phyloP scores from a whole-genome alignment of 30 jellyfish, hydroid and myxozoan genomes.

The Hydractinia symbiolongicarpus region DNA sequence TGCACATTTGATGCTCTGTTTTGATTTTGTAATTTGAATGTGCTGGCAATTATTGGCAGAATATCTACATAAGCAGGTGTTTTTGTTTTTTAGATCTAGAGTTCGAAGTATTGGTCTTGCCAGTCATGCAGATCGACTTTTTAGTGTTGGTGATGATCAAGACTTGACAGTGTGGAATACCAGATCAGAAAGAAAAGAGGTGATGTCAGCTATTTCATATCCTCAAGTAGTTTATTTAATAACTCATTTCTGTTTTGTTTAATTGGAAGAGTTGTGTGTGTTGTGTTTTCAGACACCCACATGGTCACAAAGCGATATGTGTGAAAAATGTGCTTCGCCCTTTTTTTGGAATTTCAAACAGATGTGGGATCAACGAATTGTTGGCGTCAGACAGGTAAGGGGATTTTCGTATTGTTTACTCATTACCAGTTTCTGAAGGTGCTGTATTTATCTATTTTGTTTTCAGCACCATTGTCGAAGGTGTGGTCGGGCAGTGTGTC shows the following conservation, averaged over 20 bases:
- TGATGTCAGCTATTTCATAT: not conserved
- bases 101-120: conserved; percentile 64
- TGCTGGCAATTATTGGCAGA: not conserved
- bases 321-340: conserved; percentile 95
- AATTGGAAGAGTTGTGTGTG: not conserved
- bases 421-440: not conserved
- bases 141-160: conserved; percentile 81
- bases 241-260: not conserved
- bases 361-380: conserved; percentile 85
- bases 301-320: conserved; percentile 97
- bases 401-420: not conserved
- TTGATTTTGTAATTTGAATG: not conserved
- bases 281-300: conserved; percentile 69
- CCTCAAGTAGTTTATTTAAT: not conserved
- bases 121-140: conserved; percentile 51
- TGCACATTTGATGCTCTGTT: not conserved
- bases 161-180: conserved; percentile 80
- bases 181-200: conserved; percentile 82
- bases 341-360: conserved; percentile 96
- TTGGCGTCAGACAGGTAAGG: conserved; percentile 96
- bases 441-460: conserved; percentile 8
- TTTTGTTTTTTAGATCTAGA: conserved; percentile 43
- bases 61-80: not conserved
- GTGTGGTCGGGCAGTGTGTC: conserved; percentile 97
- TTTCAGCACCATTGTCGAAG: conserved; percentile 90